These are phyloP conservation scores for Aphaenogaster floridana DNA, from an alignment of 1,140 invertebrate genomes.

Conservation along the genomic window DNA sequence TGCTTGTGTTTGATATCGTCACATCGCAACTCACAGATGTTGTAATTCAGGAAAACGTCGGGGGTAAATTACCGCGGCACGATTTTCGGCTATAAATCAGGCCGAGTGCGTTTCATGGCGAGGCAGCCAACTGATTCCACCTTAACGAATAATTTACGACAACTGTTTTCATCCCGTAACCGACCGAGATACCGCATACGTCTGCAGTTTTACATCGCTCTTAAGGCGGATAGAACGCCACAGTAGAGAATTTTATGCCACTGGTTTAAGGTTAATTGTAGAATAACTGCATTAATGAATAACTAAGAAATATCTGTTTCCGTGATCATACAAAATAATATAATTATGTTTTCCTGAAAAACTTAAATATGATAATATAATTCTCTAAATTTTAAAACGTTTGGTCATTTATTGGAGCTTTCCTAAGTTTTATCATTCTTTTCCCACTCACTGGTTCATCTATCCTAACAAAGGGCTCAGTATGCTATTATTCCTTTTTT, in stretches of 20 bases:
- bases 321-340: background rate
- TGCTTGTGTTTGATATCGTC: background rate
- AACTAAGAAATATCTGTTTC: background rate
- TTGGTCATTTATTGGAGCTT: background rate
- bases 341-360: background rate
- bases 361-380: background rate
- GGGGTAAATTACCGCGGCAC: constrained; percentile 63
- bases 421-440: background rate
- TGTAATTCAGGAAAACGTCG: constrained; percentile 67
- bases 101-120: constrained; percentile 35
- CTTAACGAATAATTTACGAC: constrained; percentile 70
- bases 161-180: constrained; percentile 49
- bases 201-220: constrained; percentile 3
- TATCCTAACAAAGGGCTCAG: background rate
- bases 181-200: constrained; percentile 28
- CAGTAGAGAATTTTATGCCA: constrained; percentile 6
- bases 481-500: background rate
- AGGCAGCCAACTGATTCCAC: constrained; percentile 56
- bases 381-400: constrained; percentile 1
- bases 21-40: constrained; percentile 55
- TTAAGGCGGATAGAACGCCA: background rate
- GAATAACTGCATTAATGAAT: background rate
- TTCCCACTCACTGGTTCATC: background rate
- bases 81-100: constrained; percentile 68
- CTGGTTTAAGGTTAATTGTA: background rate